Percentiles rank a stretch among this genome's conserved stretches.
Conservation (phyloP, 2,113 vertebrate genomes). For the Halichoeres trimaculatus region DNA sequence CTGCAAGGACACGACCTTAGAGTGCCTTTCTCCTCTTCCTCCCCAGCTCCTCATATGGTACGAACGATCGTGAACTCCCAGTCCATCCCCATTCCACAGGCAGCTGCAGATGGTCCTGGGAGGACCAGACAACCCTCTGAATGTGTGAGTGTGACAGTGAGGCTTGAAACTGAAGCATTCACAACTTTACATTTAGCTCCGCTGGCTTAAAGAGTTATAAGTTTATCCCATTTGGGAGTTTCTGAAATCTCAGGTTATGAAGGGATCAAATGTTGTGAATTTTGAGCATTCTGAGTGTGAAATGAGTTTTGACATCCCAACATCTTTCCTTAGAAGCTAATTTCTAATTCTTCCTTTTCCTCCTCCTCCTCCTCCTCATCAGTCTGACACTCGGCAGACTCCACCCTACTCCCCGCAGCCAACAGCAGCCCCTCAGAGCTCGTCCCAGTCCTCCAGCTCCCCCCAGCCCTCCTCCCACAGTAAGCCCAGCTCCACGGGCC, state of each 20-base stretch:
- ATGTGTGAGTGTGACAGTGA: constrained; percentile 87
- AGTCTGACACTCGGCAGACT: constrained; percentile 95
- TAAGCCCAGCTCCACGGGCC: constrained; percentile 80
- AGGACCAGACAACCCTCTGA: constrained; percentile 92
- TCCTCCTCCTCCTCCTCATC: constrained; percentile 1
- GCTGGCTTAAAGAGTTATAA: too few relatives aligned
- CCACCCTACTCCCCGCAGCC: constrained; percentile 93
- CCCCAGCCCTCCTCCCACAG: constrained; percentile 85
- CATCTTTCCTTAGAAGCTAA: too few relatives aligned
- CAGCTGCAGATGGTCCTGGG: constrained; percentile 83
- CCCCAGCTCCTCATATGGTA: constrained; percentile 89
- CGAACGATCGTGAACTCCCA: constrained; percentile 89
- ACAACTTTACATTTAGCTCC: too few relatives aligned
- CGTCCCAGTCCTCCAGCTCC: constrained; percentile 85
- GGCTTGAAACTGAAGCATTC: neutral
- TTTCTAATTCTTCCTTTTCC: neutral
- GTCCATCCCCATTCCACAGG: constrained; percentile 87
- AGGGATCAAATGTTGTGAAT: too few relatives aligned
- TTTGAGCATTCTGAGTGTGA: too few relatives aligned
- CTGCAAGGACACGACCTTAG: neutral
- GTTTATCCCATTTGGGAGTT: too few relatives aligned
- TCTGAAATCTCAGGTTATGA: too few relatives aligned
- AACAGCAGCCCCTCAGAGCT: constrained; percentile 86
- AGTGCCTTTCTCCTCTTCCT: neutral
- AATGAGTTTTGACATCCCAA: too few relatives aligned